These are phyloP conservation scores for Hycleus phaleratus DNA, from an alignment of 1,140 invertebrate genomes.

Conservation along the genomic window DNA sequence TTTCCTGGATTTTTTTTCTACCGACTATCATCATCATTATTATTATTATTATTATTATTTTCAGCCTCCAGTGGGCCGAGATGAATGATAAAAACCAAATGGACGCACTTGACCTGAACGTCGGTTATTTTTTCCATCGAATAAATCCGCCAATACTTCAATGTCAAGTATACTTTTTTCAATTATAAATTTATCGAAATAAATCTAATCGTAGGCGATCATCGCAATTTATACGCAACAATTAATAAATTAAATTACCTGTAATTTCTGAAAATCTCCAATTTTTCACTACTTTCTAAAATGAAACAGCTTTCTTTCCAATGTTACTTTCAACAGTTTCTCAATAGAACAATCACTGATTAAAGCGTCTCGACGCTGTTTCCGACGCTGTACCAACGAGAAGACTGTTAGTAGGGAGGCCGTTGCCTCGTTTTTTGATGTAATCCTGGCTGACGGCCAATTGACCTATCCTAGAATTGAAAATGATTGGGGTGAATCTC, in stretches of 20 bases:
- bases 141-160: conserved; percentile 4
- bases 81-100: conserved; percentile 2
- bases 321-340: not conserved
- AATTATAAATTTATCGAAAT: not conserved
- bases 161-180: conserved; percentile 8
- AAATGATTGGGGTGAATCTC: not conserved
- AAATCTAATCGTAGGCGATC: not conserved
- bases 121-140: not conserved
- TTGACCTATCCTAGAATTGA: conserved; percentile 8
- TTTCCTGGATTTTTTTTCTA: not conserved
- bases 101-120: conserved; percentile 8
- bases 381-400: conserved; percentile 8
- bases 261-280: not conserved
- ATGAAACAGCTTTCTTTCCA: not conserved
- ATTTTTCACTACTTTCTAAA: not conserved
- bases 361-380: conserved; percentile 6
- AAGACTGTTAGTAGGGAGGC: conserved; percentile 8
- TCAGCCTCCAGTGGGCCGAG: not conserved
- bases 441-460: conserved; percentile 12
- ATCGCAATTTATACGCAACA: not conserved
- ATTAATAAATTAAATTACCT: not conserved
- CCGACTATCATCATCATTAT: too few species aligned
- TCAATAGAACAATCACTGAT: not conserved
- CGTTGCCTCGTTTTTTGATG: conserved; percentile 14
- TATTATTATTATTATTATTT: too few species aligned